phyloP scores from a whole-genome alignment of 2,113 vertebrate genomes.

The Solenodon paradoxus region DNA sequence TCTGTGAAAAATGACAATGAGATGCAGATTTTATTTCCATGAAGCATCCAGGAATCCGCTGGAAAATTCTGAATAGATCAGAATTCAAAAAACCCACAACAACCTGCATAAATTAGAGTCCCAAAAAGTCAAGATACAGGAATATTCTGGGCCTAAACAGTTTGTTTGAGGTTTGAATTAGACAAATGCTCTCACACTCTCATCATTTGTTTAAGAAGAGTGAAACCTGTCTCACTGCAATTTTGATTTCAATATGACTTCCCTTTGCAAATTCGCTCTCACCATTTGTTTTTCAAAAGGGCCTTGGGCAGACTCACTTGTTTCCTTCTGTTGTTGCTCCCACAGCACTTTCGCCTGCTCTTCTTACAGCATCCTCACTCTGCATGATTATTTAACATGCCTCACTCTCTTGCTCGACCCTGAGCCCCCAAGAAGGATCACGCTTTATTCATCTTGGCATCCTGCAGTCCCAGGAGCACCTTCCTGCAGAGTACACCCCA shows the following conservation, averaged over 20 bases:
- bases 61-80: neutral
- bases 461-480: neutral
- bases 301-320: constrained; percentile 12
- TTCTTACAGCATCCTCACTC: neutral
- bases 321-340: neutral
- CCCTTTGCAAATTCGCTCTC: constrained; percentile 29
- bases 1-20: constrained; percentile 38
- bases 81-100: constrained; percentile 1
- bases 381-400: constrained; percentile 20
- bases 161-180: constrained; percentile 37
- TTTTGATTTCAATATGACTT: constrained; percentile 37
- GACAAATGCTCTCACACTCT: neutral
- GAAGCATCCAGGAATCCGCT: neutral
- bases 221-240: neutral
- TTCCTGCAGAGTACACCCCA: neutral
- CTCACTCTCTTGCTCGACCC: neutral
- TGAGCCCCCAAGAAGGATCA: neutral
- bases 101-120: neutral
- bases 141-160: neutral
- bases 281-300: too few relatives aligned
- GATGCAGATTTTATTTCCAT: constrained; percentile 14
- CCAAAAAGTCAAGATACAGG: neutral
- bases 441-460: constrained; percentile 15
- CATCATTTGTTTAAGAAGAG: neutral
- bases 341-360: neutral